phyloP scores from a whole-genome alignment of 2,797 vertebrate species.

The Pygocentrus nattereri region DNA sequence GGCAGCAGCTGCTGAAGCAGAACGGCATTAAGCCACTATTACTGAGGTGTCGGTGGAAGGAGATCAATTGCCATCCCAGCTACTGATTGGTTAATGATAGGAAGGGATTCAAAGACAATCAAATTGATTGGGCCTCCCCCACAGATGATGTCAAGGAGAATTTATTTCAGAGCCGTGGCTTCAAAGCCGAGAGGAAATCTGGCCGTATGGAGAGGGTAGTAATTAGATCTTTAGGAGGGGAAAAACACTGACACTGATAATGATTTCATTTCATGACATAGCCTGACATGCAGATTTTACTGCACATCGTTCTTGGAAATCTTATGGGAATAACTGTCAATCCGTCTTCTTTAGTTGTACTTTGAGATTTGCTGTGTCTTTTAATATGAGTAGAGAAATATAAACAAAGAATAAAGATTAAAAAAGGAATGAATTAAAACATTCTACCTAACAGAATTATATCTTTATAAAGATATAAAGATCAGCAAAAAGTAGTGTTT shows the following conservation, averaged over 20 bases:
- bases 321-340: neutral
- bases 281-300: conserved; percentile 3
- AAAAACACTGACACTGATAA: conserved; percentile 9
- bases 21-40: conserved; percentile 63
- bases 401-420: neutral
- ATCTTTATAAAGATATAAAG: too few species aligned
- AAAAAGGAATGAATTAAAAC: too few species aligned
- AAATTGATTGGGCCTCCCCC: conserved; percentile 56
- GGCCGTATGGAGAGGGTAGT: neutral
- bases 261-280: conserved; percentile 20
- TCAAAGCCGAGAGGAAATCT: conserved; percentile 20
- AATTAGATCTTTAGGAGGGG: neutral
- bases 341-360: neutral
- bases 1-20: conserved; percentile 60
- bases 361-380: neutral
- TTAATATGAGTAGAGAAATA: neutral
- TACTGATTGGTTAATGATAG: conserved; percentile 66
- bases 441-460: too few species aligned
- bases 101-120: conserved; percentile 63
- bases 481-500: too few species aligned
- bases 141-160: conserved; percentile 44
- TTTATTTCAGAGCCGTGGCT: conserved; percentile 3
- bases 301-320: neutral
- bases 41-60: conserved; percentile 64
- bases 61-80: conserved; percentile 44